Conservation (phyloP, 92 coral and sea anemone genomes). For the Muricea muricata region DNA sequence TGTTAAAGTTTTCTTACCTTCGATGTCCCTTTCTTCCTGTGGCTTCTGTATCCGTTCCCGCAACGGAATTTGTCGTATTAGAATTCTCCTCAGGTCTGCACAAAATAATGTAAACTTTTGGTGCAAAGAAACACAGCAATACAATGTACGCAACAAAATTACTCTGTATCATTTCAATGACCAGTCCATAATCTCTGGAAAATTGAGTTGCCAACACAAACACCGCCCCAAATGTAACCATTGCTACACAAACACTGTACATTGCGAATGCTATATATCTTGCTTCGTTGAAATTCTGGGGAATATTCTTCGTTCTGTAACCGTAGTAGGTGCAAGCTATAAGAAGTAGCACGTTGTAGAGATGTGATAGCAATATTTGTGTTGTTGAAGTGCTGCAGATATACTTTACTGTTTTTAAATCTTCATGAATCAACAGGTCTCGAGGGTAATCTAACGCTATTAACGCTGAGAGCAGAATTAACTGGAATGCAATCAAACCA, state of each 20-base stretch:
- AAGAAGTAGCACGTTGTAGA: slow-evolving; percentile 84
- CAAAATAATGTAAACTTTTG: slow-evolving; percentile 88
- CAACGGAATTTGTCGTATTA: no score
- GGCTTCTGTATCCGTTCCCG: no score
- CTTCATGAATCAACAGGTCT: not conserved
- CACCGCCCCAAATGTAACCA: slow-evolving; percentile 90
- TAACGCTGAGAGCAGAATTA: not conserved
- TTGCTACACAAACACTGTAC: slow-evolving; percentile 88
- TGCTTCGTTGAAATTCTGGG: slow-evolving; percentile 92
- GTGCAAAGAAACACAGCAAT: slow-evolving; percentile 83
- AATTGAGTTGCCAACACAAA: slow-evolving; percentile 83
- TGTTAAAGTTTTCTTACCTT: no score
- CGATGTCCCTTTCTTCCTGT: no score
- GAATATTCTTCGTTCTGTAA: slow-evolving; percentile 85
- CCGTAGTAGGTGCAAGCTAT: slow-evolving; percentile 87
- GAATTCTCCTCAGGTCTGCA: slow-evolving; percentile 90
- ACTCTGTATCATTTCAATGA: slow-evolving; percentile 65
- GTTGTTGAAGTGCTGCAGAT: slow-evolving; percentile 75
- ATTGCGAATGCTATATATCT: slow-evolving; percentile 92
- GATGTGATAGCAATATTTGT: slow-evolving; percentile 83
- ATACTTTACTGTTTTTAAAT: slow-evolving; percentile 20
- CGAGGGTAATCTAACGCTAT: not conserved
- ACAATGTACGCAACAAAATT: slow-evolving; percentile 85
- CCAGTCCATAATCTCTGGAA: no score
- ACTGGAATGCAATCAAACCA: not conserved